Base-by-base conservation (phyloP, 1,140 invertebrate species). In the Lysiphlebus fabarum region DNA sequence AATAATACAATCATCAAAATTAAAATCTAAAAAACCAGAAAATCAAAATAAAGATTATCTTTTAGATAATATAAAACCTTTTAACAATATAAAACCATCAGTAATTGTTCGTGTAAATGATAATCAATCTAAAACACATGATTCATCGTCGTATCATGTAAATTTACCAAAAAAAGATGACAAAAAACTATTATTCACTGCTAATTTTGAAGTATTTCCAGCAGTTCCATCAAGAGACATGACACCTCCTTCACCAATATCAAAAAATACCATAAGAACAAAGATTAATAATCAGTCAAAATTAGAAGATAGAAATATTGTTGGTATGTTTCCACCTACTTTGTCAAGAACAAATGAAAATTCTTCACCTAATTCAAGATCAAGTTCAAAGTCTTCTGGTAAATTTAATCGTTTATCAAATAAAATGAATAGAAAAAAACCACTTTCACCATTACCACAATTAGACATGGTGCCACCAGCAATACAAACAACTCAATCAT, bases 291-390 rank as follows among this genome's bases (percentile, higher is more conserved):
- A 56, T 75, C 77, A 44, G 2, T 74, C 77, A 17, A 72, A 76
- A 12, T 61, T 67, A 9, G 67, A 68, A 0, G 70, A 72, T 4
- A 56, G 58, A 8, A 72, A 77, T 6, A 77, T 80, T 17, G 63
- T 80, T 17, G 77, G 77, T 33, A 59, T 80, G 36, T 77, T 75
- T 10, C 77, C 77, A 44, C 76, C 77, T 7, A 75, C 75, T 1
- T 62, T 77, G 4, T 67, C 72, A 10, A 72, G n/a, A n/a, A n/a
- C n/a, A n/a, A n/a, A n/a, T n/a, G n/a, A n/a, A n/a, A n/a, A n/a
- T n/a, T n/a, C 74, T 26, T 77, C 70, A 4, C 75, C 73, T 2
- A 26, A 26, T 26, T 26, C 17, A 26, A 26, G 0, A 75, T 26
- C 74, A 9, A 67, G 62, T 47, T 55, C 63, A 17, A 36, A 44